Evolutionary conservation across 2,797 vertebrate species (phyloP).

Genomic region (Syngnathus acus): DNA sequence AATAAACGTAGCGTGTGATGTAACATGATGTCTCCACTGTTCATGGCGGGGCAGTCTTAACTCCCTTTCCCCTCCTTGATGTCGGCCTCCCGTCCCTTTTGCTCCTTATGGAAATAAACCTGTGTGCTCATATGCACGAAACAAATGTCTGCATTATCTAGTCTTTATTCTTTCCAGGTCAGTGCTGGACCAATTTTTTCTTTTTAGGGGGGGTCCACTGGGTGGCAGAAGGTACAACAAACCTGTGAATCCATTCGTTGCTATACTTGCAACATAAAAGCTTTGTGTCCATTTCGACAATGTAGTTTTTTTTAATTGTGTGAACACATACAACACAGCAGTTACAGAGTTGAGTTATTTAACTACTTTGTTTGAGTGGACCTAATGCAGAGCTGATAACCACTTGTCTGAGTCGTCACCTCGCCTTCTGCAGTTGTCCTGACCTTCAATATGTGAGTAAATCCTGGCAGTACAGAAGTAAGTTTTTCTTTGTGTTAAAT

Average conservation of each 20-base stretch:
- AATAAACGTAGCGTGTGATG: conserved; percentile 76
- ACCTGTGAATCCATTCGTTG: too few species aligned
- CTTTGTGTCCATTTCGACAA: not conserved
- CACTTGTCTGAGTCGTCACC: conserved; percentile 50
- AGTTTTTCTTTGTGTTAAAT: not conserved
- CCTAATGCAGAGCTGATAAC: conserved; percentile 17
- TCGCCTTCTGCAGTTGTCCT: not conserved
- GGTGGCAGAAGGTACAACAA: too few species aligned
- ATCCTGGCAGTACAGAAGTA: not conserved
- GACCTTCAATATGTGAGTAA: not conserved
- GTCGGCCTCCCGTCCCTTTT: conserved; percentile 60
- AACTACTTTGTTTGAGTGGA: not conserved
- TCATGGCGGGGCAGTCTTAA: conserved; percentile 36
- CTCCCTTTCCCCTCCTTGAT: conserved; percentile 27
- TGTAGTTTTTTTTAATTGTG: not conserved
- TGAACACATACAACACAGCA: not conserved
- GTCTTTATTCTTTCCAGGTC: not conserved
- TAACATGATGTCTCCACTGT: conserved; percentile 67
- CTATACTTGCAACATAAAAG: too few species aligned
- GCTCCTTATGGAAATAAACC: conserved; percentile 82
- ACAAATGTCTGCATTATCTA: conserved; percentile 20
- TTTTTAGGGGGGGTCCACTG: too few species aligned
- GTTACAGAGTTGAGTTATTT: not conserved
- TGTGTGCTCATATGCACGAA: conserved; percentile 59
- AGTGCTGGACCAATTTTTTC: not conserved